Conservation (phyloP, 2,888 invertebrate genomes). For the Amblyjoppa proteus region DNA sequence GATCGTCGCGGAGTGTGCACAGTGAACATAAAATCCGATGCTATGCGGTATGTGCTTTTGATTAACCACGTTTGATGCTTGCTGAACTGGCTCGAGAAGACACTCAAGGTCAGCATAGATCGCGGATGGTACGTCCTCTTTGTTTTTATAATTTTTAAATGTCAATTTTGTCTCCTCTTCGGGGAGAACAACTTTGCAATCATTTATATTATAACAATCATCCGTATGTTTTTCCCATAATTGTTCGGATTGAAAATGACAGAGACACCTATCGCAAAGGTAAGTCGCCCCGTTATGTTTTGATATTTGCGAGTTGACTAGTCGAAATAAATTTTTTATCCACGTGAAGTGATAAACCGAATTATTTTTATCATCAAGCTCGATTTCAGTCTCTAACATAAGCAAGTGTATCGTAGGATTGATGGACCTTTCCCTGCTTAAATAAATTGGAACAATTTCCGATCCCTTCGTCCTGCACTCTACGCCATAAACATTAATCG, state of each 20-base stretch:
- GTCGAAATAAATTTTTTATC: neutral
- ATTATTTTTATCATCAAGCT: neutral
- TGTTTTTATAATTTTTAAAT: no score
- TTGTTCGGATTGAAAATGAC: no score
- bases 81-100: slow-evolving; percentile 15
- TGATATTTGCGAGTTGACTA: no score
- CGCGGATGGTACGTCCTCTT: no score
- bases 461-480: neutral
- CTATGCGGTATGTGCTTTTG: slow-evolving; percentile 46
- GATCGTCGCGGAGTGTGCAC: slow-evolving; percentile 11
- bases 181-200: no score
- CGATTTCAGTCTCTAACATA: slow-evolving; percentile 17
- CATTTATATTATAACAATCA: no score
- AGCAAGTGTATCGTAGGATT: slow-evolving; percentile 35
- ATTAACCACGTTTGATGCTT: no score
- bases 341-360: slow-evolving; percentile 30
- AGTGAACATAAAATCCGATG: slow-evolving; percentile 29
- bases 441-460: slow-evolving; percentile 33
- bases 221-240: no score
- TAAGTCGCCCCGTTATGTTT: no score
- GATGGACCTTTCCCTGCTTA: slow-evolving; percentile 11
- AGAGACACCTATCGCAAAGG: no score
- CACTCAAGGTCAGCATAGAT: slow-evolving; percentile 54
- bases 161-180: no score
- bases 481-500: slow-evolving; percentile 69